Percentiles rank a stretch among this genome's conserved stretches.
Evolutionary conservation across 2,888 invertebrate genomes (phyloP).

Genomic region (Diloba caeruleocephala): DNA sequence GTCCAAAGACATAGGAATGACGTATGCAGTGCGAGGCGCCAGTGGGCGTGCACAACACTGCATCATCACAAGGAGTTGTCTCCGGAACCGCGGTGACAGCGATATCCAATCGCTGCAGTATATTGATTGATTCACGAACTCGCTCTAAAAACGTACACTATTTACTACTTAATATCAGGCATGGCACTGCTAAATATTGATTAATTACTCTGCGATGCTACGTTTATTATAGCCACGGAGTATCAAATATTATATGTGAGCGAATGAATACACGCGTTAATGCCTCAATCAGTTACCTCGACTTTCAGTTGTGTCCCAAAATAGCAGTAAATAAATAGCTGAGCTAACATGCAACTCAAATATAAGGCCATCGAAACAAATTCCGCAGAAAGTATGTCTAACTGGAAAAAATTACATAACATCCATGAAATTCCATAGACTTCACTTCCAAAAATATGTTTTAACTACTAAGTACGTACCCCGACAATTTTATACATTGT

Average conservation of each 20-base stretch:
- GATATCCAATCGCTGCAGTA: constrained; percentile 71
- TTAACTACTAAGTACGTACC: constrained; percentile 61
- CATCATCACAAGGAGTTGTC: constrained; percentile 73
- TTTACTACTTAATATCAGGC: constrained; percentile 1
- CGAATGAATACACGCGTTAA: constrained; percentile 7
- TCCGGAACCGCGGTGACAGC: constrained; percentile 71
- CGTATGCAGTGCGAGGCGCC: constrained; percentile 68
- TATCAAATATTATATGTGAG: too few relatives aligned
- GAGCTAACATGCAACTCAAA: constrained; percentile 75
- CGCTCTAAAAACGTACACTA: constrained; percentile 65
- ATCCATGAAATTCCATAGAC: too few relatives aligned
- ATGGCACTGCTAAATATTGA: constrained; percentile 24
- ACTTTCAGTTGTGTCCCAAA: constrained; percentile 75
- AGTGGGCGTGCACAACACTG: constrained; percentile 65
- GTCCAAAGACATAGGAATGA: constrained; percentile 78
- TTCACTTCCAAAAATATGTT: neutral
- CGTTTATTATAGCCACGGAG: constrained; percentile 7
- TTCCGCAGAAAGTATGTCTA: constrained; percentile 71
- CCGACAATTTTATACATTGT: constrained; percentile 79
- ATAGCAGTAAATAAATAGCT: constrained; percentile 80
- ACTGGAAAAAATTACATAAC: constrained; percentile 61
- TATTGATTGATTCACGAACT: constrained; percentile 70
- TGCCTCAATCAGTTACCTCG: constrained; percentile 65
- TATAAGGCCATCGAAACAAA: constrained; percentile 75
- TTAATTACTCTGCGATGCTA: constrained; percentile 26